Base-by-base conservation (phyloP, 2,797 vertebrate genomes). In the Dermochelys coriacea region DNA sequence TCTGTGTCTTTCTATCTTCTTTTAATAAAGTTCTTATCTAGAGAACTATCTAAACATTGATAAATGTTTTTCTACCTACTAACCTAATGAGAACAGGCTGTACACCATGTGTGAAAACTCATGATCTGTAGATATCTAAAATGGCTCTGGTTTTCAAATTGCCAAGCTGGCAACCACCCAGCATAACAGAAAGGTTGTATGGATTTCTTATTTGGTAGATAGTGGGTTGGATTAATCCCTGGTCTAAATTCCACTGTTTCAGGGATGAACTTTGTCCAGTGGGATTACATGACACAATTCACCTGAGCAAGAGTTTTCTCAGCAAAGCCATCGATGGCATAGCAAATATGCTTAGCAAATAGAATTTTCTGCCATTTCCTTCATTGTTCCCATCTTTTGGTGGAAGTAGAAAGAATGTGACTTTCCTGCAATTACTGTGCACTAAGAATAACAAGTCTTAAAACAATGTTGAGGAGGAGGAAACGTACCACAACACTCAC, bases 221-320 rank as follows among this genome's bases (percentile, higher is more conserved):
- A 1, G 47, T 3, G 6, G 64, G 16, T 31, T 12, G 37, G 31
- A 64, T n/a, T 47, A 1, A 0, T 16, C 7, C 45, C 55, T 47
- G 68, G 37, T 27, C 41, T 75, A 45, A 27, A 45, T 29, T 77
- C 74, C 5, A 23, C 1, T 37, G 29, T 10, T 27, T 3, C 29
- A 12, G 12, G 41, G 64, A 27, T 31, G 7, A 68, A 29, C 14
- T 68, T 80, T n/a, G 12, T 31, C 6, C 29, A 5, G 12, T 77
- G 61, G 21, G 34, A 34, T 23, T 80, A 25, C 49, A 31, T 8
- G 49, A 19, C 19, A 51, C 34, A n/a, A 49, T 77, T 80, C 31
- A 19, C 19, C 31, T 47, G 49, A 25, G 1, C 0, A 0, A 49
- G 34, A 87, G 27, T 8, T 55, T 29, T 61, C 74, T 75, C 23